Evolutionary conservation across 2,888 invertebrate genomes (phyloP).

Genomic region (Melipona beecheii): DNA sequence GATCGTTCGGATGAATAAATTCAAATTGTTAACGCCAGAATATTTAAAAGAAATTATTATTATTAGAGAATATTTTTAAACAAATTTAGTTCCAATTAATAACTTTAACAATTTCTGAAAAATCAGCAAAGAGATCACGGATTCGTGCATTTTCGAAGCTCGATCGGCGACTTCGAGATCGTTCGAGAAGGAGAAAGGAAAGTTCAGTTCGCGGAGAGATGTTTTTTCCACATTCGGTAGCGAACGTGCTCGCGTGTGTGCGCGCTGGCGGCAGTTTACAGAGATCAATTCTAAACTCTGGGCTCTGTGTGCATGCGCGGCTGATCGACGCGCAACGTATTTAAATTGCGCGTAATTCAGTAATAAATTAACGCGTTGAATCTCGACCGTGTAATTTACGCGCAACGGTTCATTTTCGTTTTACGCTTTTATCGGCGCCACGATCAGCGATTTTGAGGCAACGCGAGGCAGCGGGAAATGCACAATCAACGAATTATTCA

Average conservation of each 20-base stretch:
- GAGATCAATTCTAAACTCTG: constrained; percentile 50
- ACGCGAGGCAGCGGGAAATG: constrained; percentile 6
- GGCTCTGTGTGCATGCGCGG: constrained; percentile 28
- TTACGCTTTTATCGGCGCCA: constrained; percentile 28
- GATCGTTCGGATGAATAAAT: too few relatives aligned
- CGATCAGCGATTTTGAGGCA: constrained; percentile 21
- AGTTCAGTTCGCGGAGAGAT: constrained; percentile 21
- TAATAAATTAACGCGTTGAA: constrained; percentile 64
- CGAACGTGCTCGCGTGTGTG: constrained; percentile 30
- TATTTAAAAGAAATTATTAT: too few relatives aligned
- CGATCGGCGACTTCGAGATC: background rate
- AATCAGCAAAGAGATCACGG: background rate
- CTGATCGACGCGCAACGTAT: constrained; percentile 58
- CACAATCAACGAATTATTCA: constrained; percentile 21
- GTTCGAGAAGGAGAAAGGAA: background rate
- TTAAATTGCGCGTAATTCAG: constrained; percentile 59
- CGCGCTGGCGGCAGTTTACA: constrained; percentile 26
- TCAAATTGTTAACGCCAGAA: too few relatives aligned
- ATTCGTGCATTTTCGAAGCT: background rate
- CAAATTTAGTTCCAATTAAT: too few relatives aligned
- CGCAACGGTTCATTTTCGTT: constrained; percentile 34
- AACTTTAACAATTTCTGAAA: background rate
- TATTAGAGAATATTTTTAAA: too few relatives aligned
- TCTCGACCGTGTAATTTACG: constrained; percentile 51
- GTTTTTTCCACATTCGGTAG: constrained; percentile 3